phyloP scores from a whole-genome alignment of 2,113 vertebrate genomes.

The Martes martes region DNA sequence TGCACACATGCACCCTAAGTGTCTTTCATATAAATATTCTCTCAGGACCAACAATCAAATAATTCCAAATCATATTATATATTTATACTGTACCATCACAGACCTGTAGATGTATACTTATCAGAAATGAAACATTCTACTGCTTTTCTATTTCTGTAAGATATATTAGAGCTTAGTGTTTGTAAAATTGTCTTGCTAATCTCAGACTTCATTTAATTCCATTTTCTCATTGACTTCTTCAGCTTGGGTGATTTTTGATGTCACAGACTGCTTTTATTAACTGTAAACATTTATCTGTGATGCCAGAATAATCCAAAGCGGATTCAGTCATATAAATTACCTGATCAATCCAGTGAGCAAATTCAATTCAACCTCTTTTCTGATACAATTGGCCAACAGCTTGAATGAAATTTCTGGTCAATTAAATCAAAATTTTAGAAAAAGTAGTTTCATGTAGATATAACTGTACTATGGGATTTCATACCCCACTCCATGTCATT shows the following conservation, averaged over 20 bases:
- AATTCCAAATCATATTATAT: not conserved
- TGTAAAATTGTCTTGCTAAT: conserved; percentile 9
- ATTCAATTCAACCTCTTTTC: conserved; percentile 28
- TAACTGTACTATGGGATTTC: not conserved
- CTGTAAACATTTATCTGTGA: not conserved
- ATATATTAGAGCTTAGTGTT: not conserved
- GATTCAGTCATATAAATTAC: conserved; percentile 36
- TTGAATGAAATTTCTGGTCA: conserved; percentile 34
- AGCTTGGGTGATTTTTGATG: not conserved
- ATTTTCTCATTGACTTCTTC: conserved; percentile 21
- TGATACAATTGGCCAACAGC: not conserved
- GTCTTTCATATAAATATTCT: not conserved
- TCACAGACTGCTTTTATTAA: not conserved
- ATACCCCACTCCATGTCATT: not conserved
- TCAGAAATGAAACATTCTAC: not conserved
- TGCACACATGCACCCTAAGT: not conserved
- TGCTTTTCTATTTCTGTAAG: not conserved
- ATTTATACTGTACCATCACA: not conserved
- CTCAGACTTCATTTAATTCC: not conserved
- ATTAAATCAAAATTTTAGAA: conserved; percentile 15
- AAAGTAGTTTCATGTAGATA: not conserved
- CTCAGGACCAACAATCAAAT: not conserved
- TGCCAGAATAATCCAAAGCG: conserved; percentile 26
- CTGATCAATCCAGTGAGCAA: not conserved
- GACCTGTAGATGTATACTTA: not conserved